These are phyloP conservation scores for Mormyrus iriodes DNA, from an alignment of 2,113 vertebrate species.

Conservation along the genomic window DNA sequence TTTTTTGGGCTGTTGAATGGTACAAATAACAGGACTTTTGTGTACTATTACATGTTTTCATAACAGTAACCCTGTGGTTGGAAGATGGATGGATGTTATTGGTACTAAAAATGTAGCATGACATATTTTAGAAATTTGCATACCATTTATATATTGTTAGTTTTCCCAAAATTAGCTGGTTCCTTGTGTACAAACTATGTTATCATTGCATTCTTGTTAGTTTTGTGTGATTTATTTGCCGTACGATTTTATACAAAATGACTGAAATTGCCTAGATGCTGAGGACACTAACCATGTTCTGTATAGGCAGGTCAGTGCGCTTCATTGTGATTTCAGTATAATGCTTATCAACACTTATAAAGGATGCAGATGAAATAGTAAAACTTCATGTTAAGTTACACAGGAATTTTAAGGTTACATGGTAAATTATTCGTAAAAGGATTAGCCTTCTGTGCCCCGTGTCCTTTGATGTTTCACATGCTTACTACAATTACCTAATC, in stretches of 20 bases:
- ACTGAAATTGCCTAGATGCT: background rate
- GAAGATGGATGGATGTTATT: background rate
- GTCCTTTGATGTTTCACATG: background rate
- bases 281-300: background rate
- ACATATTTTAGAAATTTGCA: background rate
- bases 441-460: background rate
- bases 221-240: background rate
- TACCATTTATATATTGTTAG: background rate
- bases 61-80: background rate
- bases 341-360: background rate
- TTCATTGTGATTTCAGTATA: background rate
- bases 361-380: background rate
- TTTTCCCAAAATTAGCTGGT: background rate
- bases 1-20: background rate
- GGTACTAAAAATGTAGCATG: background rate
- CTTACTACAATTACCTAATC: background rate
- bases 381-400: background rate
- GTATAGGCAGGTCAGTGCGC: background rate
- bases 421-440: background rate
- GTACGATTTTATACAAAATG: background rate
- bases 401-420: background rate
- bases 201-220: background rate
- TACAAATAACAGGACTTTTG: background rate
- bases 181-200: background rate
- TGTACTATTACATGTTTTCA: background rate